phyloP scores from a whole-genome alignment of 2,888 invertebrate species.

The Iselma pallidipennis region DNA sequence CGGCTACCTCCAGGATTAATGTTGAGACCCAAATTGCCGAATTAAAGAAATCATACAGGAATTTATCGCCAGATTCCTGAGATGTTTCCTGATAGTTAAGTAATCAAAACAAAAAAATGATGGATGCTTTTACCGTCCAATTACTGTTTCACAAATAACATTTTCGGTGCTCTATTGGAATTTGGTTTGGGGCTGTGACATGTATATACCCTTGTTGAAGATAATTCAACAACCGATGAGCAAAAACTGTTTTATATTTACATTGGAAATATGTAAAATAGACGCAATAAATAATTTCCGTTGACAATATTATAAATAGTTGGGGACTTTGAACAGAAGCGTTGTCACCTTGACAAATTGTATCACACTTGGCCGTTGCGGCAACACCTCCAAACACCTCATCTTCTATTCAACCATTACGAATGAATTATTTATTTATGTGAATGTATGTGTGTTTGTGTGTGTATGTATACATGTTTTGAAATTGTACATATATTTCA shows the following conservation, averaged over 20 bases:
- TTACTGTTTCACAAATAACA: too few relatives aligned
- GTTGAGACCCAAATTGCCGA: too few relatives aligned
- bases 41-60: too few relatives aligned
- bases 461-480: neutral
- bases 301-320: constrained; percentile 49
- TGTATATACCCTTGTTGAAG: neutral
- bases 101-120: too few relatives aligned
- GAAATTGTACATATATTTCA: constrained; percentile 3
- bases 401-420: constrained; percentile 14
- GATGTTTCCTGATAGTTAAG: too few relatives aligned
- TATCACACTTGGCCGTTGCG: constrained; percentile 41
- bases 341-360: constrained; percentile 55
- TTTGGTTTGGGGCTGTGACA: neutral
- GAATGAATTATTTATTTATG: constrained; percentile 22
- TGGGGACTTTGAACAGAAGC: constrained; percentile 50
- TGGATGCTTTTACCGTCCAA: too few relatives aligned
- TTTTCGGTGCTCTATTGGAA: neutral
- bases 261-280: constrained; percentile 43
- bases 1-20: too few relatives aligned
- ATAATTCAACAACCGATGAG: constrained; percentile 11
- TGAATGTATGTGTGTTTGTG: neutral
- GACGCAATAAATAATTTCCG: constrained; percentile 43
- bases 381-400: constrained; percentile 21
- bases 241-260: constrained; percentile 9
- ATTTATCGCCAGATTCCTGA: too few relatives aligned